Percentiles rank a stretch among this genome's conserved stretches.
Evolutionary conservation across 2,888 invertebrate species (phyloP).

Genomic region (Thecocarcelia acutangulata): DNA sequence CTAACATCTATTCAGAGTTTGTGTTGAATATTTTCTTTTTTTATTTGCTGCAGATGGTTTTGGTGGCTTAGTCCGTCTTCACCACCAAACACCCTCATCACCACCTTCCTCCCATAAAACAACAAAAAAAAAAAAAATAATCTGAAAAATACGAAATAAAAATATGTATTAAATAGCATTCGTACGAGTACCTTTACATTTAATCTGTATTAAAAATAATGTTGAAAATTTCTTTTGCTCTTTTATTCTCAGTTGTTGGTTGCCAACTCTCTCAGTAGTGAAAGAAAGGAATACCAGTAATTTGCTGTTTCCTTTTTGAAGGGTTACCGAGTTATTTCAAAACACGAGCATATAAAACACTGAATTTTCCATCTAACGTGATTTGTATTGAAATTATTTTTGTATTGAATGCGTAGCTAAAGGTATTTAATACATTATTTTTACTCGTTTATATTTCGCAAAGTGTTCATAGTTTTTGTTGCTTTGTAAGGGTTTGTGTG

Average conservation of each 20-base stretch:
- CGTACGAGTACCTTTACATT: slow-evolving; percentile 50
- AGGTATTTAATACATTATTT: slow-evolving; percentile 16
- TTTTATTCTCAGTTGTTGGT: background rate
- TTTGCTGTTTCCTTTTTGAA: slow-evolving; percentile 17
- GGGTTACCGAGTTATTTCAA: slow-evolving; percentile 53
- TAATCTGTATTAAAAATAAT: slow-evolving; percentile 45
- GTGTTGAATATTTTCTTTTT: slow-evolving; percentile 22
- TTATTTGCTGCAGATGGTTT: background rate
- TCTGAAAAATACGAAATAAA: slow-evolving; percentile 12
- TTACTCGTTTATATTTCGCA: slow-evolving; percentile 1
- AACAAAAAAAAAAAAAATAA: slow-evolving; percentile 23
- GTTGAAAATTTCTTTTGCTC: slow-evolving; percentile 33
- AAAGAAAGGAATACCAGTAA: slow-evolving; percentile 6
- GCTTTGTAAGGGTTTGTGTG: slow-evolving; percentile 10
- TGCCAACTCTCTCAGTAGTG: slow-evolving; percentile 12
- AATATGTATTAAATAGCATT: slow-evolving; percentile 23
- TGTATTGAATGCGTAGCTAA: slow-evolving; percentile 10
- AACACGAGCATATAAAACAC: slow-evolving; percentile 16
- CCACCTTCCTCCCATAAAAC: slow-evolving; percentile 36
- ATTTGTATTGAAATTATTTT: slow-evolving; percentile 24
- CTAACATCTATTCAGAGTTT: slow-evolving; percentile 39
- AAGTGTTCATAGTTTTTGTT: slow-evolving; percentile 19
- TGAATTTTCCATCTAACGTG: slow-evolving; percentile 44
- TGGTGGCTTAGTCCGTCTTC: slow-evolving; percentile 43
- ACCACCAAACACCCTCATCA: background rate